A percentile compares a stretch with the other conserved stretches of the same genome.
phyloP scores from a whole-genome alignment of 2,797 vertebrate species.

The Dendrocincla fuliginosa region DNA sequence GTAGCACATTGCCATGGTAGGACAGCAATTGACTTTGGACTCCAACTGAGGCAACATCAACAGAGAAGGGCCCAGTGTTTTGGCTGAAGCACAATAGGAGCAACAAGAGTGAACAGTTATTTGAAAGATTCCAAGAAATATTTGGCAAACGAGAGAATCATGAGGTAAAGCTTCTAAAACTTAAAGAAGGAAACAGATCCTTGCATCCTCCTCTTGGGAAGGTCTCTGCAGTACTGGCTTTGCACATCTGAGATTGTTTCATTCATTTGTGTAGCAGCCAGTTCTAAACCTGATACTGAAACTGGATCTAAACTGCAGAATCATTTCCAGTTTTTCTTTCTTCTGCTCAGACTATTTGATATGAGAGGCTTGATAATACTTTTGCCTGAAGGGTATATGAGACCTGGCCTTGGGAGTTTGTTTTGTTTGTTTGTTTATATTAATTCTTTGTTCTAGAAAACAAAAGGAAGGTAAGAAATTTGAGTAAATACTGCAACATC shows the following conservation, averaged over 20 bases:
- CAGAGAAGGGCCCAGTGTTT: neutral
- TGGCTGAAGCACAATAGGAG: neutral
- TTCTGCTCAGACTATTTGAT: neutral
- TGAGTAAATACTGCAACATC: neutral
- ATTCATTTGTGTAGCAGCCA: conserved; percentile 12
- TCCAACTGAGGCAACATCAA: neutral
- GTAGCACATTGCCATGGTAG: neutral
- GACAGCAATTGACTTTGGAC: neutral
- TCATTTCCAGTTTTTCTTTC: conserved; percentile 8
- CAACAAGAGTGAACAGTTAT: neutral
- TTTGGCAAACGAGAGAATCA: conserved; percentile 1
- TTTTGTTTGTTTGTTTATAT: neutral
- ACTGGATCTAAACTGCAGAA: conserved; percentile 5
- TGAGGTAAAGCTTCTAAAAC: conserved; percentile 44
- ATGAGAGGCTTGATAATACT: neutral
- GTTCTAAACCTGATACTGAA: conserved; percentile 21
- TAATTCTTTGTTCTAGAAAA: neutral
- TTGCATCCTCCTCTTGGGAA: conserved; percentile 20
- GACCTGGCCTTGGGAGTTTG: neutral
- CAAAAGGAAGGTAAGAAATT: neutral
- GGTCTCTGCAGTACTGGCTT: neutral
- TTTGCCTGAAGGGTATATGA: neutral
- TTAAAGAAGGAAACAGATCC: conserved; percentile 16
- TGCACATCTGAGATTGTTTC: conserved; percentile 28
- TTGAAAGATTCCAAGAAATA: conserved; percentile 28